These are phyloP conservation scores for Cochlearius cochlearius DNA, from an alignment of 2,113 vertebrate genomes.

Conservation along the genomic window DNA sequence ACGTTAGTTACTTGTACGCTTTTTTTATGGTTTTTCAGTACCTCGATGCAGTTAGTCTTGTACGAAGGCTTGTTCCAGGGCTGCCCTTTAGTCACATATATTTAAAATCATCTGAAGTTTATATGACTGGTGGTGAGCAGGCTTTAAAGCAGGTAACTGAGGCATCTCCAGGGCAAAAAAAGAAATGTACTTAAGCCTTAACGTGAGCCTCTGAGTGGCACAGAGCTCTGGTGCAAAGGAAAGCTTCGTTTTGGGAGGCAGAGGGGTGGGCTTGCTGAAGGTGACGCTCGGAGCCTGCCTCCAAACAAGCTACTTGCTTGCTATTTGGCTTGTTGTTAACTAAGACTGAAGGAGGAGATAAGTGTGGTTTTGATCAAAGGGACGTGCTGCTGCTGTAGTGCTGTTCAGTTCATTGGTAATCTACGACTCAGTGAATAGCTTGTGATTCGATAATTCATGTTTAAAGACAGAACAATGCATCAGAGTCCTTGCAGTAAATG, in stretches of 20 bases:
- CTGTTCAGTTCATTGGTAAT: not conserved
- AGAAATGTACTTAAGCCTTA: not conserved
- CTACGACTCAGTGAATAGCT: not conserved
- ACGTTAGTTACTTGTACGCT: not conserved
- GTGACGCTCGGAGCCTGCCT: not conserved
- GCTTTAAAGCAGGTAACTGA: not conserved
- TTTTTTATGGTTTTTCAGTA: not conserved
- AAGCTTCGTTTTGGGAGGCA: not conserved
- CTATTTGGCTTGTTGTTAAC: not conserved
- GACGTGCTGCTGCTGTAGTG: not conserved
- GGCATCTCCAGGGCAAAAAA: not conserved
- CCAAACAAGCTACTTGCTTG: not conserved
- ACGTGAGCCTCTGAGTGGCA: not conserved
- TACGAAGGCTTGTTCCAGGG: not conserved
- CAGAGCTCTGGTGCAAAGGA: not conserved
- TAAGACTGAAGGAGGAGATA: not conserved
- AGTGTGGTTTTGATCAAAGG: not conserved
- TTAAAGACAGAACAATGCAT: not conserved
- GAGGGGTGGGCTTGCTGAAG: fast-evolving
- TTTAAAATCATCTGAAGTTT: not conserved
- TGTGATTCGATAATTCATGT: not conserved
- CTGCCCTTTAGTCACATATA: not conserved
- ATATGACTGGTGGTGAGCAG: not conserved
- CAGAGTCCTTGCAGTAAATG: not conserved
- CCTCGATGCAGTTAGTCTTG: not conserved